phyloP scores from a whole-genome alignment of 2,888 invertebrate species.

The Drosophila histrio region DNA sequence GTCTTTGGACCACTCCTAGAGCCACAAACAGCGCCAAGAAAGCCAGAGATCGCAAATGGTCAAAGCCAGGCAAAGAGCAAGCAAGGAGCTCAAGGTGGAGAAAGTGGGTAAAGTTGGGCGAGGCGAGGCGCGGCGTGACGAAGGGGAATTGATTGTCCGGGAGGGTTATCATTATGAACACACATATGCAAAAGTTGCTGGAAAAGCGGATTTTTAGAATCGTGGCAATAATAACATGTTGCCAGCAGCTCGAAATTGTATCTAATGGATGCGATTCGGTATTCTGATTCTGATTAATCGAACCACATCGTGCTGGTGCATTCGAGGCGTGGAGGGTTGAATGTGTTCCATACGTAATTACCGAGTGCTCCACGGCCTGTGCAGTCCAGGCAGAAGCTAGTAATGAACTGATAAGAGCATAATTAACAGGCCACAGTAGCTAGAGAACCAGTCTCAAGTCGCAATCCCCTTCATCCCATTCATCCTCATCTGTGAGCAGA shows the following conservation, averaged over 20 bases:
- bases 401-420: slow-evolving; percentile 77
- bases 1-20: slow-evolving; percentile 14
- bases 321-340: slow-evolving; percentile 15
- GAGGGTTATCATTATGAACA: slow-evolving; percentile 50
- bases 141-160: not conserved
- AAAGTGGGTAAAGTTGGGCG: slow-evolving; percentile 50
- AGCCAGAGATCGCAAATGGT: not conserved
- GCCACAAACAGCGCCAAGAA: not conserved
- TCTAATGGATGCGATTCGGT: slow-evolving; percentile 51
- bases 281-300: slow-evolving; percentile 59
- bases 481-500: not conserved
- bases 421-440: slow-evolving; percentile 58
- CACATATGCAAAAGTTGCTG: slow-evolving; percentile 37
- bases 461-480: not conserved
- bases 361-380: slow-evolving; percentile 2
- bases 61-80: not conserved
- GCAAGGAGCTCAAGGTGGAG: slow-evolving; percentile 39
- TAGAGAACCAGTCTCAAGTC: slow-evolving; percentile 21
- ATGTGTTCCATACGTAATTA: slow-evolving; percentile 37
- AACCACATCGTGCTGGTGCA: slow-evolving; percentile 7
- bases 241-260: slow-evolving; percentile 34
- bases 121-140: no score
- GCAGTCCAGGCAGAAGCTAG: slow-evolving; percentile 37
- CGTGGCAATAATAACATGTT: slow-evolving; percentile 51
- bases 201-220: slow-evolving; percentile 22